Conservation (phyloP, 2,888 invertebrate genomes). For the Lasioglossum leucozonium region DNA sequence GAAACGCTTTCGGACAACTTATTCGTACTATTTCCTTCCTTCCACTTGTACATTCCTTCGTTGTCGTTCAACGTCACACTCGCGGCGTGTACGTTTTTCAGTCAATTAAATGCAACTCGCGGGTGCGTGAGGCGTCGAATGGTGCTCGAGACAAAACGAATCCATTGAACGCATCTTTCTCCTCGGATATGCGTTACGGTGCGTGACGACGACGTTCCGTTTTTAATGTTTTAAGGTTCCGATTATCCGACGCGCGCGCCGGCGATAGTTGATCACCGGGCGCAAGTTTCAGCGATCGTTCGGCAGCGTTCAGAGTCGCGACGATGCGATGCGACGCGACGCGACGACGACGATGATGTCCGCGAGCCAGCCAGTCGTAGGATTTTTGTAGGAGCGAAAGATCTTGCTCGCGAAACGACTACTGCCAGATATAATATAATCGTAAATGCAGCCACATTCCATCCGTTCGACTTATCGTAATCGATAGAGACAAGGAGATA, state of each 20-base stretch:
- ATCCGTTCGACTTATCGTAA: conserved; percentile 69
- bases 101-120: conserved; percentile 33
- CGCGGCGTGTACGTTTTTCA: neutral
- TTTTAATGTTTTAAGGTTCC: conserved; percentile 27
- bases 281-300: conserved; percentile 8
- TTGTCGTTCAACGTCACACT: conserved; percentile 5
- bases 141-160: conserved; percentile 12
- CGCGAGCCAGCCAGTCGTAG: conserved; percentile 42
- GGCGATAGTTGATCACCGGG: neutral
- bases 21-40: conserved; percentile 3
- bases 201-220: conserved; percentile 34
- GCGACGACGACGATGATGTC: neutral
- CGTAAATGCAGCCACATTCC: conserved; percentile 70
- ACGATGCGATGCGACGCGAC: neutral
- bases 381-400: conserved; percentile 59
- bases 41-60: conserved; percentile 37
- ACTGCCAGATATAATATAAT: conserved; percentile 63
- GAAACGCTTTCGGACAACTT: neutral
- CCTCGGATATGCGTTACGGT: neutral
- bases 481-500: conserved; percentile 33
- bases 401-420: conserved; percentile 55
- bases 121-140: neutral
- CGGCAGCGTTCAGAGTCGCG: neutral
- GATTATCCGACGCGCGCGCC: conserved; percentile 1
- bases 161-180: neutral